Evolutionary conservation across 2,797 vertebrate species (phyloP).

Genomic region (Halcyon smyrnensis): DNA sequence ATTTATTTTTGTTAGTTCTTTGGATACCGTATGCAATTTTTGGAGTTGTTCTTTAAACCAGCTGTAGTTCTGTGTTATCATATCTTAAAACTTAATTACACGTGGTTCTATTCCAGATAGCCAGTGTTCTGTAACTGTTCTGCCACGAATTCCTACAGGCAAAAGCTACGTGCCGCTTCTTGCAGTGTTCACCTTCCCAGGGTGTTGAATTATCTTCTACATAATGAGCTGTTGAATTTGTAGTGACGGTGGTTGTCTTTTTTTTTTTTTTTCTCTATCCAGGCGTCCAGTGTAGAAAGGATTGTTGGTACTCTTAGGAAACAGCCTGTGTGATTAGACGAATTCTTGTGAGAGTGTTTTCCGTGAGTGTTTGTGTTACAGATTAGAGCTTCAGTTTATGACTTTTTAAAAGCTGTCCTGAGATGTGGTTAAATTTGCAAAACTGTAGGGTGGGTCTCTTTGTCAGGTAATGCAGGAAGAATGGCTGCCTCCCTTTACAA

Average conservation of each 20-base stretch:
- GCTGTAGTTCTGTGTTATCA: accelerated
- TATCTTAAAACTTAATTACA: background rate
- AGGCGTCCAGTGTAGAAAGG: background rate
- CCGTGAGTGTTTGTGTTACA: background rate
- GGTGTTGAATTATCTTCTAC: background rate
- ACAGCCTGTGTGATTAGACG: background rate
- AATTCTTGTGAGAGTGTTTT: background rate
- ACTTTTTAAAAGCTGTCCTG: background rate
- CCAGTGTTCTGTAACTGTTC: background rate
- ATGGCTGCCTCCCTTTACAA: background rate
- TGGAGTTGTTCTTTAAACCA: background rate
- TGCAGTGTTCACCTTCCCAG: background rate
- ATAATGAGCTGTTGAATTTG: background rate
- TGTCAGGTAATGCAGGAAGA: background rate
- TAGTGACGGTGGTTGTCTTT: background rate
- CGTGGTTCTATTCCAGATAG: background rate
- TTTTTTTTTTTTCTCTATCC: background rate
- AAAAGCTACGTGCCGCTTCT: background rate
- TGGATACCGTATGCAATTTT: accelerated
- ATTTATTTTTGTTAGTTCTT: background rate
- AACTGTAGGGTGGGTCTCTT: background rate
- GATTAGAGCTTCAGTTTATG: background rate
- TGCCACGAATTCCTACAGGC: background rate
- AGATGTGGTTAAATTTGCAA: background rate
- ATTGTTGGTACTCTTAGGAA: background rate